phyloP scores from a whole-genome alignment of 2,113 vertebrate genomes.

The Pseudorasbora parva region DNA sequence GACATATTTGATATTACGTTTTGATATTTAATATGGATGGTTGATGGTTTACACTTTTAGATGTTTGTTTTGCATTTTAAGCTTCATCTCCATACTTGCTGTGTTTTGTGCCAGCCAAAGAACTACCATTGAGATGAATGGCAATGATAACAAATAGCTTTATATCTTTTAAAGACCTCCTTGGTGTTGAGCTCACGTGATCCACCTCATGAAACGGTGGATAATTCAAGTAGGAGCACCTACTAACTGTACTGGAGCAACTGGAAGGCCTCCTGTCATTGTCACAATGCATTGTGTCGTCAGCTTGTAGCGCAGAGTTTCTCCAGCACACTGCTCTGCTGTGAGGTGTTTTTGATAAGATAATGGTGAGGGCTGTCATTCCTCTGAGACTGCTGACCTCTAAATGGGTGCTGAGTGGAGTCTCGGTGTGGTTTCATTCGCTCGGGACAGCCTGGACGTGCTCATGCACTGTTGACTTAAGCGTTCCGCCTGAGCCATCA shows the following conservation, averaged over 20 bases:
- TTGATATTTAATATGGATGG: neutral
- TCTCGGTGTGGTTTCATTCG: constrained; percentile 51
- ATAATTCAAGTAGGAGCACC: neutral
- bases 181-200: neutral
- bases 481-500: constrained; percentile 77
- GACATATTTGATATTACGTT: neutral
- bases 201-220: neutral
- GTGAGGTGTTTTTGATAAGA: constrained; percentile 67
- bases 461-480: constrained; percentile 80
- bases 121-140: constrained; percentile 12
- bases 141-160: neutral
- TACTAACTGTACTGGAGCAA: neutral
- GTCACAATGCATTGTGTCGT: neutral
- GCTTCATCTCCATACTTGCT: neutral
- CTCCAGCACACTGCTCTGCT: neutral
- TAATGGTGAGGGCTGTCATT: constrained; percentile 68
- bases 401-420: constrained; percentile 75
- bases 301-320: neutral
- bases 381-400: constrained; percentile 74
- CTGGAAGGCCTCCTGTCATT: neutral
- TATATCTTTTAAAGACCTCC: neutral
- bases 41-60: neutral
- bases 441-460: constrained; percentile 71
- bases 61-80: too few relatives aligned
- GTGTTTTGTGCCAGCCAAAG: neutral